These are phyloP conservation scores for Ispidina picta DNA, from an alignment of 2,797 vertebrate species.

Conservation along the genomic window DNA sequence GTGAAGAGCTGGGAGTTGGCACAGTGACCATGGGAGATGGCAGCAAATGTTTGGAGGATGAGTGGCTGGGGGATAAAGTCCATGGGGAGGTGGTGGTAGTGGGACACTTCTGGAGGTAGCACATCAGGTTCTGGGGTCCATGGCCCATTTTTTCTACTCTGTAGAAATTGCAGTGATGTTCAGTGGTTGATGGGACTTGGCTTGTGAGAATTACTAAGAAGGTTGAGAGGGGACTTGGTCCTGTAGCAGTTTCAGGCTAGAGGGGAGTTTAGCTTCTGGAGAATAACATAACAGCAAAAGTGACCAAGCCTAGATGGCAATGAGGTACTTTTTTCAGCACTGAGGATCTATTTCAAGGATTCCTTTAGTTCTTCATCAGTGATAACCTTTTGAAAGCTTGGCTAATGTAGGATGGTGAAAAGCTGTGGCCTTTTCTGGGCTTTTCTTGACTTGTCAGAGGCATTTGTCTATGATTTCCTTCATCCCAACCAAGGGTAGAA, in stretches of 20 bases:
- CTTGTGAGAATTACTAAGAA: background rate
- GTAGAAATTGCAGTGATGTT: background rate
- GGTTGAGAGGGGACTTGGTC: background rate
- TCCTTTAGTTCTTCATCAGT: background rate
- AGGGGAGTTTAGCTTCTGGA: background rate
- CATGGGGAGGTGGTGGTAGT: background rate
- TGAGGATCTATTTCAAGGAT: background rate
- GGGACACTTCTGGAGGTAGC: background rate
- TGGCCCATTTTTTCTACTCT: background rate
- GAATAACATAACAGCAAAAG: background rate
- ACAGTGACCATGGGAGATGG: background rate
- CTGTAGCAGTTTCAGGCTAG: background rate
- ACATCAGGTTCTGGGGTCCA: rapidly evolving
- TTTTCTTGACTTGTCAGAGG: background rate
- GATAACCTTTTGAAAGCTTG: background rate
- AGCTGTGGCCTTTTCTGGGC: background rate
- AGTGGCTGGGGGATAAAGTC: background rate
- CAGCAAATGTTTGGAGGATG: background rate
- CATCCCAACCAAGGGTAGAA: background rate
- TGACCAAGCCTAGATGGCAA: background rate
- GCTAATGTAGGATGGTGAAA: background rate
- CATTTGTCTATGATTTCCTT: background rate
- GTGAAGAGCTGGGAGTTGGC: background rate
- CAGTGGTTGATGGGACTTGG: background rate
- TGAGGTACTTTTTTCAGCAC: background rate